A percentile compares a stretch with the other conserved stretches of the same genome.
These are phyloP conservation scores for Caiman crocodilus DNA, from an alignment of 2,797 vertebrate species.

Conservation along the genomic window DNA sequence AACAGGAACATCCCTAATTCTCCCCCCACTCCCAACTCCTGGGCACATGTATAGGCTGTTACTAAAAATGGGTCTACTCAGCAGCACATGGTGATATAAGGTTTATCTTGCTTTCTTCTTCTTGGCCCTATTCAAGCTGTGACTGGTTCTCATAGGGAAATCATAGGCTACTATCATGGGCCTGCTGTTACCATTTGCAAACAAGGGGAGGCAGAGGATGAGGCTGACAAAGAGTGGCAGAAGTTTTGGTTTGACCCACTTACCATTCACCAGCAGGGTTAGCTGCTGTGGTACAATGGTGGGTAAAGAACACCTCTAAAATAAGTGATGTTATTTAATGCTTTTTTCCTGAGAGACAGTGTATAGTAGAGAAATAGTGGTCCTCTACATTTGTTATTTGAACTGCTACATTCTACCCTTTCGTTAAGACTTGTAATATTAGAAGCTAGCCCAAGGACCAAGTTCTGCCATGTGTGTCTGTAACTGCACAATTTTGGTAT, in stretches of 20 bases:
- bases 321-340: background rate
- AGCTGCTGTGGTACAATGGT: background rate
- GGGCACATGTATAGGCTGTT: background rate
- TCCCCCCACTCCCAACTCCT: no score
- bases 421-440: no score
- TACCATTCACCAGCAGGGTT: background rate
- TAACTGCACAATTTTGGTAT: background rate
- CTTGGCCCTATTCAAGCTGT: background rate
- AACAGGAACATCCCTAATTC: no score
- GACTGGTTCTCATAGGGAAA: no score
- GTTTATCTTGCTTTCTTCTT: background rate
- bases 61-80: background rate
- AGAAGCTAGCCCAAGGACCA: background rate
- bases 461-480: background rate
- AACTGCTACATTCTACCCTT: no score
- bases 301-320: background rate
- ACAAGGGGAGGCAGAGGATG: background rate
- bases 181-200: background rate
- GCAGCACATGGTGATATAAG: background rate
- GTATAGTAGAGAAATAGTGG: no score
- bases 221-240: background rate
- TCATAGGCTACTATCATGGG: no score
- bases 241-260: background rate
- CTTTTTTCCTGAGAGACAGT: no score
- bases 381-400: no score